These are phyloP conservation scores for Melospiza melodia DNA, from an alignment of 2,113 vertebrate genomes.

Conservation along the genomic window DNA sequence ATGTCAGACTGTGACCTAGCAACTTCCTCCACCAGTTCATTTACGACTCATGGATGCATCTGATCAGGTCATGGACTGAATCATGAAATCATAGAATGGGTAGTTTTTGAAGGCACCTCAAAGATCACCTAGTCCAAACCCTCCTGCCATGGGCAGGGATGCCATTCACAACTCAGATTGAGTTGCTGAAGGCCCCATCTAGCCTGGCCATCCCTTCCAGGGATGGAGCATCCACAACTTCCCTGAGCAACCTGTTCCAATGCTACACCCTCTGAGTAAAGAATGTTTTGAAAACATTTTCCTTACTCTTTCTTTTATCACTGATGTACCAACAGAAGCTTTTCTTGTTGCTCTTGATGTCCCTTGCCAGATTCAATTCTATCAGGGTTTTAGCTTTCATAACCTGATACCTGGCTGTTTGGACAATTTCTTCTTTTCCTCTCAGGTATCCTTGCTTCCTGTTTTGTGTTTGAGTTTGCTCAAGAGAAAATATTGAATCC, in stretches of 20 bases:
- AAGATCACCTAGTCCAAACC: background rate
- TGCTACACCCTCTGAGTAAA: background rate
- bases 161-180: fast-evolving
- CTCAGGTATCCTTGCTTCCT: background rate
- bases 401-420: background rate
- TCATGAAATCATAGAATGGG: background rate
- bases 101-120: background rate
- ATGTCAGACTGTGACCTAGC: background rate
- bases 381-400: background rate
- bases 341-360: background rate
- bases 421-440: background rate
- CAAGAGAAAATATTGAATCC: background rate
- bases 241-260: background rate
- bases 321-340: background rate
- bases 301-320: background rate
- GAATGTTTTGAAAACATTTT: background rate
- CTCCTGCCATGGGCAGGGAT: background rate
- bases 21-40: background rate
- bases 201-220: background rate
- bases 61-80: background rate
- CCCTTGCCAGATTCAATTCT: background rate
- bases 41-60: background rate
- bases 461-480: background rate
- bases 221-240: background rate
- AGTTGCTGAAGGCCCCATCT: background rate